Conservation (phyloP, 1,140 invertebrate genomes). For the Drosophila pallidifrons region DNA sequence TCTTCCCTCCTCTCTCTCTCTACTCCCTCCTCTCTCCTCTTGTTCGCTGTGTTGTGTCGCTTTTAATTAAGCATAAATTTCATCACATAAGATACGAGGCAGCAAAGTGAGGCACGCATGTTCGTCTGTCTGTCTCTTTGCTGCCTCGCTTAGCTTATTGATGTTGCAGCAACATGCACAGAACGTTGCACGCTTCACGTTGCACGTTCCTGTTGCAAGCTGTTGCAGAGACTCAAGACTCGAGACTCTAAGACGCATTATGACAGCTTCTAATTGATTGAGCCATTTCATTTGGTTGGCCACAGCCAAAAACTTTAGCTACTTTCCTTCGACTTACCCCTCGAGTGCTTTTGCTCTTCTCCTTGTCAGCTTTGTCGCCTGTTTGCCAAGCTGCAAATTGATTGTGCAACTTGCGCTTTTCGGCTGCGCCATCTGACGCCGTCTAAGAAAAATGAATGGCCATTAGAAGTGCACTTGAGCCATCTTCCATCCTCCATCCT, state of each 20-base stretch:
- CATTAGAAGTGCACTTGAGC: constrained; percentile 51
- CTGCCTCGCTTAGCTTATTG: constrained; percentile 51
- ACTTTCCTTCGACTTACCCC: not conserved
- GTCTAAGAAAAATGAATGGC: constrained; percentile 67
- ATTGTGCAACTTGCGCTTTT: constrained; percentile 54
- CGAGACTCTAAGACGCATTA: constrained; percentile 52
- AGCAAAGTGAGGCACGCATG: constrained; percentile 64
- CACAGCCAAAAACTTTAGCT: constrained; percentile 45
- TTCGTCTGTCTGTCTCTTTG: constrained; percentile 5
- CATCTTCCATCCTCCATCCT: not conserved
- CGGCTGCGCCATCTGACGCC: constrained; percentile 46
- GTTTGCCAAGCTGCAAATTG: constrained; percentile 54
- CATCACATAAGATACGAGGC: constrained; percentile 79
- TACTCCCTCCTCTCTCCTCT: not conserved
- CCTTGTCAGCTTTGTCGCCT: constrained; percentile 47
- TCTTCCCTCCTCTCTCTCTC: not conserved
- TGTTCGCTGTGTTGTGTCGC: constrained; percentile 58
- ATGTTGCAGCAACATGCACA: constrained; percentile 75
- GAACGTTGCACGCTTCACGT: constrained; percentile 5
- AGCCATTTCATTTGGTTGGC: constrained; percentile 65
- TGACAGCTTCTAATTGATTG: constrained; percentile 79
- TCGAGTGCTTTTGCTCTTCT: not conserved
- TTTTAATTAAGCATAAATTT: constrained; percentile 85
- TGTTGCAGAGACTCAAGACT: not conserved
- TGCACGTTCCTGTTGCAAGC: constrained; percentile 1